Conservation (phyloP, 2,113 vertebrate species). For the Lepisosteus oculatus region DNA sequence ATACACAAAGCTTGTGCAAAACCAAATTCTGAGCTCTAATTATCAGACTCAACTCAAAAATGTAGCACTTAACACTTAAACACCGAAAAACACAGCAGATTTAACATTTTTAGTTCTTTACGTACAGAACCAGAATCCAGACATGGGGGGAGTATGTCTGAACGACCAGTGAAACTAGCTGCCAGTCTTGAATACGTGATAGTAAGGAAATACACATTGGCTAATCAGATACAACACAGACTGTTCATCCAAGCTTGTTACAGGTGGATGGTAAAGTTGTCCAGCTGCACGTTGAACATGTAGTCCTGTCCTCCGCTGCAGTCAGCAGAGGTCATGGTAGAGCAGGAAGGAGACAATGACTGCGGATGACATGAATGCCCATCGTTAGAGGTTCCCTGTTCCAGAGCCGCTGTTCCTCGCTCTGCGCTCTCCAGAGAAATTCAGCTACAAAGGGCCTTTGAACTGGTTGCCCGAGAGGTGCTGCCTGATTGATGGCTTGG, state of each 20-base stretch:
- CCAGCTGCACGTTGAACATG: not conserved
- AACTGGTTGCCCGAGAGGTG: slow-evolving; percentile 98
- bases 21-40: not conserved
- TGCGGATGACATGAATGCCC: not conserved
- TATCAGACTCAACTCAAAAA: not conserved
- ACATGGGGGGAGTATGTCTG: not conserved
- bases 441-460: slow-evolving; percentile 89
- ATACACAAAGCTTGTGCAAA: slow-evolving; percentile 33
- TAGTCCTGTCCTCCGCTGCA: not conserved
- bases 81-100: not conserved
- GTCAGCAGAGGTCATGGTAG: not conserved
- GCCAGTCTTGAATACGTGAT: slow-evolving; percentile 43
- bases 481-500: slow-evolving; percentile 93
- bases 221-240: slow-evolving; percentile 17
- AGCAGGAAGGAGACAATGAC: not conserved
- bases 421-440: not conserved
- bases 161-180: slow-evolving; percentile 48
- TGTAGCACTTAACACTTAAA: not conserved
- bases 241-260: not conserved
- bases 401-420: not conserved
- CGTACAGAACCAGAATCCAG: slow-evolving; percentile 16
- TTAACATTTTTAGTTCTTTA: not conserved
- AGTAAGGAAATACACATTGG: slow-evolving; percentile 25
- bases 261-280: slow-evolving; percentile 6
- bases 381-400: not conserved